Percentiles rank a stretch among this genome's conserved stretches.
These are phyloP conservation scores for Idaea biselata DNA, from an alignment of 2,888 invertebrate genomes.

Conservation along the genomic window DNA sequence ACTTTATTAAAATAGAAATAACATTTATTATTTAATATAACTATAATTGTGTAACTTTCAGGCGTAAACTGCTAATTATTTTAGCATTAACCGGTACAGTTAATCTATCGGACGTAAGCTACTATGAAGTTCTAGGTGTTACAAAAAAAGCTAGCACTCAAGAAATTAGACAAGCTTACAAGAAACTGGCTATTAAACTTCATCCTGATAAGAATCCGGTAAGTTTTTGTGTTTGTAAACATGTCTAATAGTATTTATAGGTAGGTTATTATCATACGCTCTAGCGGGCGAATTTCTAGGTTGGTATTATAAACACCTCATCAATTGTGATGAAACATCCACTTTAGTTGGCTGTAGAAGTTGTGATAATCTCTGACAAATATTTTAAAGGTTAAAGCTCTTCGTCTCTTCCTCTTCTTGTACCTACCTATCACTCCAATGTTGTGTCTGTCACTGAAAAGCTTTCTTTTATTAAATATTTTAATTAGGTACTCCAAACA, in stretches of 20 bases:
- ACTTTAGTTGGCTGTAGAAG: too few relatives aligned
- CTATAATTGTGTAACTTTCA: slow-evolving; percentile 30
- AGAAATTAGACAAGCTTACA: slow-evolving; percentile 89
- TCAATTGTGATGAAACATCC: too few relatives aligned
- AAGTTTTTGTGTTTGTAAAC: slow-evolving; percentile 34
- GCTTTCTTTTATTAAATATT: too few relatives aligned
- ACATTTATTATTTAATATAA: neutral
- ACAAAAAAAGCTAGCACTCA: slow-evolving; percentile 83
- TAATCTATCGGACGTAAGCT: slow-evolving; percentile 56
- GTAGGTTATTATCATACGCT: neutral
- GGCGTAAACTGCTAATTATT: slow-evolving; percentile 47
- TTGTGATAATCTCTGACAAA: too few relatives aligned
- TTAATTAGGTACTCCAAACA: too few relatives aligned
- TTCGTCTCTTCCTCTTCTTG: too few relatives aligned
- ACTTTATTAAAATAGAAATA: neutral
- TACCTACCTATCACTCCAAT: too few relatives aligned
- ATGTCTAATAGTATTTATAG: neutral
- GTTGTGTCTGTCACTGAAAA: too few relatives aligned
- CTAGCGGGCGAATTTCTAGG: too few relatives aligned
- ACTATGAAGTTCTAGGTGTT: slow-evolving; percentile 85
- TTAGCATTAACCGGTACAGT: slow-evolving; percentile 43
- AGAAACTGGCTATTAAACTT: slow-evolving; percentile 85
- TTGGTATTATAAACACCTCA: too few relatives aligned
- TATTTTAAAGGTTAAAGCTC: too few relatives aligned
- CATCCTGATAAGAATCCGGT: slow-evolving; percentile 89